Conservation (phyloP, 1,140 invertebrate genomes). For the Drosophila nebulosa region DNA sequence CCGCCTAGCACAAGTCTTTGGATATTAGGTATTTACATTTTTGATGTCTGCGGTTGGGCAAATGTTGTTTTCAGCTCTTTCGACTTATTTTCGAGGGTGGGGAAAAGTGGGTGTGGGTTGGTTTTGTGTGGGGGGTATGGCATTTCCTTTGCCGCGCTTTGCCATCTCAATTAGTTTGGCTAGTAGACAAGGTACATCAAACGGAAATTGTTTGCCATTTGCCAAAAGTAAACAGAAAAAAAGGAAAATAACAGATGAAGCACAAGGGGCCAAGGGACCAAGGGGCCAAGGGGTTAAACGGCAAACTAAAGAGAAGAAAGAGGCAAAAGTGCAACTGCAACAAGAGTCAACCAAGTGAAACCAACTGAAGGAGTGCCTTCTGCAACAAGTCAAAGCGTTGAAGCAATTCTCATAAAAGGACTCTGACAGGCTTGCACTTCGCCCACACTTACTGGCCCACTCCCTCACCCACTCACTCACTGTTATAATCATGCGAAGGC, state of each 20-base stretch:
- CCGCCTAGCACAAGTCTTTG: constrained; percentile 27
- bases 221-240: constrained; percentile 44
- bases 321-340: neutral
- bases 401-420: constrained; percentile 16
- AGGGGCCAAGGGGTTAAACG: neutral
- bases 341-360: neutral
- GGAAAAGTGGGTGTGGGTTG: neutral
- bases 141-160: constrained; percentile 54
- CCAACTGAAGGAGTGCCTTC: constrained; percentile 1
- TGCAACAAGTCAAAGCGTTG: constrained; percentile 56
- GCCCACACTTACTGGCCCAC: constrained; percentile 3
- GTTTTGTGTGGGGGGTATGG: constrained; percentile 1
- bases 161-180: constrained; percentile 63
- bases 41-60: constrained; percentile 49
- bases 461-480: constrained; percentile 1
- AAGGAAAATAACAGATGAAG: neutral
- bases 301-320: neutral
- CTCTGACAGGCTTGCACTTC: constrained; percentile 2
- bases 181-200: constrained; percentile 56
- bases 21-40: constrained; percentile 72
- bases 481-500: constrained; percentile 32
- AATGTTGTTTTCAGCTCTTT: constrained; percentile 34
- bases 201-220: constrained; percentile 68
- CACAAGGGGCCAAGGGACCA: neutral
- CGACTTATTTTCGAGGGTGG: neutral